These are phyloP conservation scores for Vidua chalybeata DNA, from an alignment of 2,113 vertebrate genomes.

Conservation along the genomic window DNA sequence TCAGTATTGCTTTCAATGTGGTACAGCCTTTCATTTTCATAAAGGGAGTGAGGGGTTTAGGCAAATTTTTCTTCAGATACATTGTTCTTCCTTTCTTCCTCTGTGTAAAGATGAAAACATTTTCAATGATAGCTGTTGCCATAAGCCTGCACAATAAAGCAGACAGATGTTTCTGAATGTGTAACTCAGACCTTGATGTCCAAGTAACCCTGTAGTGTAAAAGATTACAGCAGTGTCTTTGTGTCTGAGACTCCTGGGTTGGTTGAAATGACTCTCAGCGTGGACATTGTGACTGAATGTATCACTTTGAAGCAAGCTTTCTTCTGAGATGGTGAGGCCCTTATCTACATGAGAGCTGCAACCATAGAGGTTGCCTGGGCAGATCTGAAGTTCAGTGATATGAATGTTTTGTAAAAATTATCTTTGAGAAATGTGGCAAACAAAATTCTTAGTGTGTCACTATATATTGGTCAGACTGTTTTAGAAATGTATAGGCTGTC, in stretches of 20 bases:
- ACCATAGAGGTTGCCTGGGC: not conserved
- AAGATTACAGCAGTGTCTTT: not conserved
- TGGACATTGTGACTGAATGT: not conserved
- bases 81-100: not conserved
- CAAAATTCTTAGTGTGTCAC: not conserved
- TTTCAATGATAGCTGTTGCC: not conserved
- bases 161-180: not conserved
- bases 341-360: not conserved
- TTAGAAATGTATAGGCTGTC: not conserved
- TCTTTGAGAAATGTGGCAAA: not conserved
- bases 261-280: fast-evolving
- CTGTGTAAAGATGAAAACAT: not conserved
- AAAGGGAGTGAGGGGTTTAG: not conserved
- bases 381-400: not conserved
- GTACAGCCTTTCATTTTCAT: not conserved
- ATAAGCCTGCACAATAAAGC: not conserved
- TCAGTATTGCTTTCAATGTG: not conserved
- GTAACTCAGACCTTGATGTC: not conserved
- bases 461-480: not conserved
- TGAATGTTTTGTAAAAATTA: not conserved
- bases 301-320: not conserved
- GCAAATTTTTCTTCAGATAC: not conserved
- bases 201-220: not conserved
- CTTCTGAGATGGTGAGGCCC: fast-evolving
- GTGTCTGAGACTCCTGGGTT: not conserved